Conservation (phyloP, 2,888 invertebrate species). For the Odontocolon sp. region DNA sequence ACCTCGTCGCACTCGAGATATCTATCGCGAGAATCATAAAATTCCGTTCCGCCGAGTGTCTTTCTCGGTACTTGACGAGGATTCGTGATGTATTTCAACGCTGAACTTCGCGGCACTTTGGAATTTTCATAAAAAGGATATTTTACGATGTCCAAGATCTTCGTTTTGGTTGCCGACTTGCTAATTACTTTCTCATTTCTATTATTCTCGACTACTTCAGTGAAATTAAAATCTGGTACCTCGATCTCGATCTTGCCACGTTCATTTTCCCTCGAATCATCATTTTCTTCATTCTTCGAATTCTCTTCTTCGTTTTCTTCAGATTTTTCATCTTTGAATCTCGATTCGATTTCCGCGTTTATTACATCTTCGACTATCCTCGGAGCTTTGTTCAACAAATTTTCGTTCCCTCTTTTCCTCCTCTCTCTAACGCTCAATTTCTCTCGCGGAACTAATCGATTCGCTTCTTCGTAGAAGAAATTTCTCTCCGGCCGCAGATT, state of each 20-base stretch:
- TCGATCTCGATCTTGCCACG: slow-evolving; percentile 67
- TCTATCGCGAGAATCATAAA: slow-evolving; percentile 85
- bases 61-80: slow-evolving; percentile 85
- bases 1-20: slow-evolving; percentile 78
- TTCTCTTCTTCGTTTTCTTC: slow-evolving; percentile 75
- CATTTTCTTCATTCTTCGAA: slow-evolving; percentile 67
- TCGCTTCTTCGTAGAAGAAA: slow-evolving; percentile 72
- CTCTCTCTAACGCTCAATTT: slow-evolving; percentile 35
- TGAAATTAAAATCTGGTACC: slow-evolving; percentile 70
- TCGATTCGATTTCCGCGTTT: slow-evolving; percentile 71
- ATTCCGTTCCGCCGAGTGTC: slow-evolving; percentile 85
- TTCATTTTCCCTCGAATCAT: slow-evolving; percentile 38
- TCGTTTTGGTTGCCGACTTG: slow-evolving; percentile 5
- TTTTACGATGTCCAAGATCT: slow-evolving; percentile 78
- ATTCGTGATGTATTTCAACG: slow-evolving; percentile 86
- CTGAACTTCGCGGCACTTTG: slow-evolving; percentile 83
- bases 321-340: slow-evolving; percentile 74
- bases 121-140: slow-evolving; percentile 86
- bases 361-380: slow-evolving; percentile 67
- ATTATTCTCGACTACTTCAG: slow-evolving; percentile 67
- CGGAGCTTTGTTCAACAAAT: slow-evolving; percentile 69
- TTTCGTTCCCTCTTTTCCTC: slow-evolving; percentile 44
- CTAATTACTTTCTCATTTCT: slow-evolving; percentile 36
- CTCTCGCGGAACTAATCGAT: slow-evolving; percentile 74
- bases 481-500: slow-evolving; percentile 46